phyloP scores from a whole-genome alignment of 2,888 invertebrate species.

The Schizotus pectinicornis region DNA sequence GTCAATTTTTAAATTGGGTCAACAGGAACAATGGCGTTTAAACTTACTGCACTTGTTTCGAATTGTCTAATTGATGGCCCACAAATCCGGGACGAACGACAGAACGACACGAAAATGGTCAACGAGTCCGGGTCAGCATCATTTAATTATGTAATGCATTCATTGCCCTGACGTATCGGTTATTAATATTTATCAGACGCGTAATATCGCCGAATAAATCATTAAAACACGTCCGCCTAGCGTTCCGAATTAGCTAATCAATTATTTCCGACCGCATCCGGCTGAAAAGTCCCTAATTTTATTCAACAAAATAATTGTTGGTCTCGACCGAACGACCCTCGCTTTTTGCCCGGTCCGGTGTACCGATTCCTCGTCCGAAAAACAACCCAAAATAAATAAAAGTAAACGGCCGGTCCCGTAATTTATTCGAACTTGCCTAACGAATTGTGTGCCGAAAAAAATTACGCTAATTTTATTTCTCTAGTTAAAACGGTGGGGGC shows the following conservation, averaged over 20 bases:
- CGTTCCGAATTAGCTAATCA: background rate
- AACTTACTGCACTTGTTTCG: background rate
- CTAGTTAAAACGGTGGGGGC: background rate
- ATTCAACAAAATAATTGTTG: slow-evolving; percentile 12
- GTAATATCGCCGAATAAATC: background rate
- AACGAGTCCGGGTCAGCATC: background rate
- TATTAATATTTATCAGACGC: background rate
- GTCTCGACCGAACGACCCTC: slow-evolving; percentile 19
- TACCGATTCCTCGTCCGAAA: slow-evolving; percentile 16
- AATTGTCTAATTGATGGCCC: slow-evolving; percentile 2
- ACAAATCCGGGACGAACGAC: background rate
- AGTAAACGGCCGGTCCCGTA: slow-evolving; percentile 21
- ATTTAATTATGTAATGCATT: slow-evolving; percentile 1
- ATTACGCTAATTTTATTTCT: slow-evolving; percentile 24
- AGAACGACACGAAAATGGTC: background rate
- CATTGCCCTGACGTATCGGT: background rate
- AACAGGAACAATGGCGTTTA: no score
- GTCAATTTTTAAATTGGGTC: no score
- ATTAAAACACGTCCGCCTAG: background rate
- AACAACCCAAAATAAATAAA: slow-evolving; percentile 30
- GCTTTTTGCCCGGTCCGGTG: slow-evolving; percentile 9
- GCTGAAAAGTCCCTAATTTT: no score
- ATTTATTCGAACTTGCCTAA: slow-evolving; percentile 28
- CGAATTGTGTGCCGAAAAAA: slow-evolving; percentile 28
- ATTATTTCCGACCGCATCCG: background rate